phyloP scores from a whole-genome alignment of 2,797 vertebrate genomes.

The Gymnothorax reevesii region DNA sequence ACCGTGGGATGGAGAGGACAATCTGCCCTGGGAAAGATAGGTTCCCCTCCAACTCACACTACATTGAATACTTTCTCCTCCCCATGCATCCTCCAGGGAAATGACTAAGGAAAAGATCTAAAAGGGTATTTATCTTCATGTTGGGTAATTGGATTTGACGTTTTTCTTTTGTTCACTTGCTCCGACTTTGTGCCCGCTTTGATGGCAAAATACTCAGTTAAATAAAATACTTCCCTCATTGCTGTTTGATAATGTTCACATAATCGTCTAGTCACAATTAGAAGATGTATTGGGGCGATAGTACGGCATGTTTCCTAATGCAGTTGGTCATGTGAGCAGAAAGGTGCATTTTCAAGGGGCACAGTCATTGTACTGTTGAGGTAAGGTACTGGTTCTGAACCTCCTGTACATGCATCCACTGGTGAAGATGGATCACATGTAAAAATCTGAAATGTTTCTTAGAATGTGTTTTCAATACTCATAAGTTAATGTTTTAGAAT shows the following conservation, averaged over 20 bases:
- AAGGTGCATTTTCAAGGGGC: background rate
- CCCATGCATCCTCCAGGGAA: slow-evolving; percentile 12
- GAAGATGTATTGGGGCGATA: background rate
- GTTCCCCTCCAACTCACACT: background rate
- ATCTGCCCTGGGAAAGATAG: background rate
- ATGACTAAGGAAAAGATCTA: slow-evolving; percentile 18
- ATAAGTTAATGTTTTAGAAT: no score
- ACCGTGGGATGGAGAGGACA: background rate
- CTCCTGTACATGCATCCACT: background rate
- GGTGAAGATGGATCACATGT: background rate
- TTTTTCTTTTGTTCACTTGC: background rate
- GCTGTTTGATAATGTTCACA: background rate
- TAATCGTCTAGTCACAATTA: background rate
- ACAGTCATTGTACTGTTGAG: background rate
- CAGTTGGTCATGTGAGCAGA: background rate
- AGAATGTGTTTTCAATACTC: no score
- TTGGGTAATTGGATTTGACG: background rate
- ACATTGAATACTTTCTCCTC: background rate
- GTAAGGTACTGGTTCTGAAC: background rate
- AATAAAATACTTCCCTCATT: background rate
- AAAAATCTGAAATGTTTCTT: no score
- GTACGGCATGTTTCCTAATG: background rate
- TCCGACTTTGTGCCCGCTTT: background rate
- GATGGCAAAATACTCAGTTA: background rate
- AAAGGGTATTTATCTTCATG: background rate